Base-by-base conservation (phyloP, 2,113 vertebrate genomes). In the Lichenostomus cassidix region DNA sequence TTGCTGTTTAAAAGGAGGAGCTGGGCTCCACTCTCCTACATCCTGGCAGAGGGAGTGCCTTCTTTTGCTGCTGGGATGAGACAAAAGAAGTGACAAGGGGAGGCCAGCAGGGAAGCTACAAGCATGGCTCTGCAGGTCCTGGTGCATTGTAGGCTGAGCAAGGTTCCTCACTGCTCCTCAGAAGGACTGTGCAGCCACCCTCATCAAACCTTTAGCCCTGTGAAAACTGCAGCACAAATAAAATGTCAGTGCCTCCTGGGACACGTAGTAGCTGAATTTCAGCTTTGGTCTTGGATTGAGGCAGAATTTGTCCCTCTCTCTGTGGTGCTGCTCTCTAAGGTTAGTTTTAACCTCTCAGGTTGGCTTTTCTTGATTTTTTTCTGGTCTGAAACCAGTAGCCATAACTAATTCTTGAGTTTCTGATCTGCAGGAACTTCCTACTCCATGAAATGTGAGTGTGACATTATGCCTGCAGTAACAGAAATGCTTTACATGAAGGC, bases 31-130 rank as follows among this genome's bases (percentile, higher is more conserved):
- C 31, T 62, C 10, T 87, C n/a, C 46, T 28, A 21, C n/a, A 20
- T 41, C 9, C 39, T 65, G 24, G 6, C 10, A 14, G 63, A 77
- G n/a, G 31, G 23, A 70, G 23, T 0, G 0, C 24, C 55, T 84
- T 56, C 23, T 50, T 13, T n/a, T 15, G 5, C 29, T 59, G 65
- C 27, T 6, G 6, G 58, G 24, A 42, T 1, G 2, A 60, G 21
- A 18, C 27, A 60, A 13, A 13, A 14, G 47, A 67, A 67, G 65
- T 22, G 17, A 70, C 18, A 27, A 59, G 11, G 5, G 1, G 18
- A 60, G 33, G 49, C 33, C 60, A 49, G 20, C 12, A 35, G 41
- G 20, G 21, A 58, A 22, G 56, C 21, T 55, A 11, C 50, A 89
- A 52, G 19, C 16, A 25, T 15, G 28, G 52, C 24, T 79, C 27